Evolutionary conservation across 2,797 vertebrate genomes (phyloP).

Genomic region (Coreius guichenoti): DNA sequence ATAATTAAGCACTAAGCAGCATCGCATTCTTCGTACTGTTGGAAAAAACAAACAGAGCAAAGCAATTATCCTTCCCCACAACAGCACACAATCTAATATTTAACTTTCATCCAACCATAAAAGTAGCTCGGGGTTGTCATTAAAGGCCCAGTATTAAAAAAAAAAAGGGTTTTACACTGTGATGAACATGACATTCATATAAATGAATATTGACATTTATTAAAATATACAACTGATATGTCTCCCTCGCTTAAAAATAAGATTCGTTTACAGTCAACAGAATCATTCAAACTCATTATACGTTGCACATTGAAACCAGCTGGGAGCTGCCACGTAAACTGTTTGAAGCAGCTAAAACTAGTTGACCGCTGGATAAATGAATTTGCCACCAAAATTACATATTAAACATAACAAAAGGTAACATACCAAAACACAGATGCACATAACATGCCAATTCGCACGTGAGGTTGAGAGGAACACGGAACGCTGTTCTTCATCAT

Average conservation of each 20-base stretch:
- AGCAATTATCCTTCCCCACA: not conserved
- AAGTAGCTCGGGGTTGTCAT: not conserved
- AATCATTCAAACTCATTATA: not conserved
- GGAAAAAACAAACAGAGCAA: not conserved
- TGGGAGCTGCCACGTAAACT: not conserved
- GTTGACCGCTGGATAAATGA: not conserved
- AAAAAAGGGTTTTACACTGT: not conserved
- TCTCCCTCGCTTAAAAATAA: not conserved
- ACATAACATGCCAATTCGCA: not conserved
- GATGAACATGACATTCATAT: not conserved
- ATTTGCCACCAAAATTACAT: not conserved
- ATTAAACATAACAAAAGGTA: not conserved
- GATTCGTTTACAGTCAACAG: not conserved
- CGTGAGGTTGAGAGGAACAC: slow-evolving; percentile 1
- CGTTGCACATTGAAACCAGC: not conserved
- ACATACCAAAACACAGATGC: not conserved
- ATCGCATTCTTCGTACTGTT: not conserved
- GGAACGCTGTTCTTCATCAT: not conserved
- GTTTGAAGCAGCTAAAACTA: not conserved
- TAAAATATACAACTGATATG: not conserved
- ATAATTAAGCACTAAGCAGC: not conserved
- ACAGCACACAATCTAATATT: not conserved
- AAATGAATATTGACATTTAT: not conserved
- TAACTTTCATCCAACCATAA: not conserved
- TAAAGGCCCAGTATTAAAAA: not conserved